phyloP scores from a whole-genome alignment of 2,113 vertebrate genomes.

The Riparia riparia region DNA sequence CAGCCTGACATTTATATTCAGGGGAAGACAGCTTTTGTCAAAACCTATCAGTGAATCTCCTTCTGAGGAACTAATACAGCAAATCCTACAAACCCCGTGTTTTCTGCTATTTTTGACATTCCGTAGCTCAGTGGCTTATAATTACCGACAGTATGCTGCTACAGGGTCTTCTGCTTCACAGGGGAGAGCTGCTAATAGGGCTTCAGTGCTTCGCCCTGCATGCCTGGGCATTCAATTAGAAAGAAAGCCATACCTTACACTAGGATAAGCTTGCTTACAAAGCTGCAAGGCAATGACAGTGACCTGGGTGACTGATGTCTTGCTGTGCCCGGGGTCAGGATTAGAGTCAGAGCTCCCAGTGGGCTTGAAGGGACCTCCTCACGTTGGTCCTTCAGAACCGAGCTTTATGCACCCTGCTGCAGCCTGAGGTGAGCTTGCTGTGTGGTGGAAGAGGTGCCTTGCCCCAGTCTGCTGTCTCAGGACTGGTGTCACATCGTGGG shows the following conservation, averaged over 20 bases:
- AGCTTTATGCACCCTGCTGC: not conserved
- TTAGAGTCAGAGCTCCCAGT: not conserved
- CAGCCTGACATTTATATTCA: not conserved
- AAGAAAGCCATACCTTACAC: not conserved
- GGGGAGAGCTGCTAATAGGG: not conserved
- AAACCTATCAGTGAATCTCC: not conserved
- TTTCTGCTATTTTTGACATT: not conserved
- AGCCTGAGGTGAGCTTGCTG: not conserved
- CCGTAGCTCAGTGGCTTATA: not conserved
- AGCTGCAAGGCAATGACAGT: not conserved
- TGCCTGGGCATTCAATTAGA: not conserved
- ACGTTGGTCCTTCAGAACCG: accelerated
- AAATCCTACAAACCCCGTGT: not conserved
- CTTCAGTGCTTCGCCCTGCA: not conserved
- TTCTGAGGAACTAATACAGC: not conserved
- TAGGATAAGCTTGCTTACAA: not conserved
- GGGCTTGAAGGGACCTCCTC: not conserved
- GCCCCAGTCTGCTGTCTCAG: not conserved
- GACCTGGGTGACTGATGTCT: not conserved
- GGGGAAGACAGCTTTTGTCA: not conserved
- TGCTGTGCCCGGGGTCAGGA: not conserved
- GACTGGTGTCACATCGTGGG: not conserved
- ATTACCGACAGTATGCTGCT: not conserved
- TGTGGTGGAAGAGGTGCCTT: accelerated
- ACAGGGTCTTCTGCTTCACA: not conserved